These are phyloP conservation scores for Danio jaintianensis DNA, from an alignment of 2,797 vertebrate species.

Conservation along the genomic window DNA sequence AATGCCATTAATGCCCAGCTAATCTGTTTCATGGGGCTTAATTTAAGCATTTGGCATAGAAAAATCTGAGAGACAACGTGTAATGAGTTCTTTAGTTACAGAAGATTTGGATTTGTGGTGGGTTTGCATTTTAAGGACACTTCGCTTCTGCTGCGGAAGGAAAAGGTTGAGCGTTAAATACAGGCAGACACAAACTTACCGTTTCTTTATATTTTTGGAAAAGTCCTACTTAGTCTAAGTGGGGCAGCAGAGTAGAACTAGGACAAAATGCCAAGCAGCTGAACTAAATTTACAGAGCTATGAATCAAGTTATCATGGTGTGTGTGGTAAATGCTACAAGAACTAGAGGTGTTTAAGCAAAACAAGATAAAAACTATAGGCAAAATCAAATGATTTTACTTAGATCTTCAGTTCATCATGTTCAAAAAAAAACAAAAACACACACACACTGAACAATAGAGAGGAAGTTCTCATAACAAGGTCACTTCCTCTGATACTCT, in stretches of 20 bases:
- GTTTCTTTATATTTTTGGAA: conserved; percentile 60
- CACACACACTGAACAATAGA: conserved; percentile 10
- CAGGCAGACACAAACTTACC: conserved; percentile 22
- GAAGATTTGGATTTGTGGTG: not conserved
- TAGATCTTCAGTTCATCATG: not conserved
- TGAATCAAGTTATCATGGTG: conserved; percentile 30
- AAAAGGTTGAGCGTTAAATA: conserved; percentile 29
- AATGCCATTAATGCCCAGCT: conserved; percentile 5
- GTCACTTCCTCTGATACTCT: conserved; percentile 32
- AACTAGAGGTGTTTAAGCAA: conserved; percentile 8
- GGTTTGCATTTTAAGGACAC: not conserved
- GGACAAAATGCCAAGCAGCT: conserved; percentile 54
- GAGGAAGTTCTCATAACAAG: conserved; percentile 14
- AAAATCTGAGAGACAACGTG: not conserved
- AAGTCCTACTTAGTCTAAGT: conserved; percentile 60
- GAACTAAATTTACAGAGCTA: conserved; percentile 46
- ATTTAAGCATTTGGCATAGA: conserved; percentile 9
- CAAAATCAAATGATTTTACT: conserved; percentile 4
- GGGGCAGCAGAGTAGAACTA: conserved; percentile 58
- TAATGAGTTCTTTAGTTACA: conserved; percentile 27
- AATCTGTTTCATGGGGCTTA: conserved; percentile 21
- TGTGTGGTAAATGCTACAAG: conserved; percentile 19
- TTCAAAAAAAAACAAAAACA: not conserved
- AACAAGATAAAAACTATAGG: conserved; percentile 12
- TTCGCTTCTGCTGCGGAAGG: not conserved